Conservation (phyloP, 1,140 invertebrate genomes). For the Liolophura sinensis region DNA sequence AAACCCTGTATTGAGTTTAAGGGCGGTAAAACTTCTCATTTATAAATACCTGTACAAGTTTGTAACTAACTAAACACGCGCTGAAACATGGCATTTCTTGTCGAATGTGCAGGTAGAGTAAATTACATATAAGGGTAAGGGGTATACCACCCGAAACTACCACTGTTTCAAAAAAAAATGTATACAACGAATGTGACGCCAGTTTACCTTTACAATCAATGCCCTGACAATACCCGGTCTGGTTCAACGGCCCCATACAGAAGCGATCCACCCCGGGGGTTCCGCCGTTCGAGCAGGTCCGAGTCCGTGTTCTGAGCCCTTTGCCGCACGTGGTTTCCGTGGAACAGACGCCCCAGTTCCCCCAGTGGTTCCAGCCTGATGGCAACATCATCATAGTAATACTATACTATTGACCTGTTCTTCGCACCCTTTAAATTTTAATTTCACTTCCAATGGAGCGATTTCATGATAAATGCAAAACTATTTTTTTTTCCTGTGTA, state of each 20-base stretch:
- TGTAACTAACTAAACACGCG: not conserved
- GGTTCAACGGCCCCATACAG: conserved; percentile 40
- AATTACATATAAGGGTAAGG: not conserved
- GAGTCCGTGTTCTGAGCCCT: conserved; percentile 28
- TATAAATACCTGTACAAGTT: too few relatives aligned
- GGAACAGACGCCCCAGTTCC: conserved; percentile 37
- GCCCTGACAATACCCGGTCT: conserved; percentile 34
- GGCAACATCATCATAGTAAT: conserved; percentile 3
- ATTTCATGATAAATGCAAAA: too few relatives aligned
- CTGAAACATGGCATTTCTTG: not conserved
- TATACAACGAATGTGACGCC: not conserved
- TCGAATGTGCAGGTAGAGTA: not conserved
- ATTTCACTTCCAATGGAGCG: too few relatives aligned
- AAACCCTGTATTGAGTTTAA: too few relatives aligned
- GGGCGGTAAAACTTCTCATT: too few relatives aligned
- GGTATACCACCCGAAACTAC: not conserved
- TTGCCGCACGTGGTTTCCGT: conserved; percentile 38
- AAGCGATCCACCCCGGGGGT: conserved; percentile 36
- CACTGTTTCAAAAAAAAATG: too few relatives aligned
- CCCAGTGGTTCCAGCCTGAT: conserved; percentile 42
- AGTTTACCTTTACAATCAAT: conserved; percentile 39
- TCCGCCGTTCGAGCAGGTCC: conserved; percentile 39
- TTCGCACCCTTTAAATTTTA: not conserved
- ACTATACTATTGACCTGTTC: not conserved
- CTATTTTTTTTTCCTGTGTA: too few relatives aligned